Evolutionary conservation across 2,113 vertebrate genomes (phyloP).

Genomic region (Bombycilla garrulus): DNA sequence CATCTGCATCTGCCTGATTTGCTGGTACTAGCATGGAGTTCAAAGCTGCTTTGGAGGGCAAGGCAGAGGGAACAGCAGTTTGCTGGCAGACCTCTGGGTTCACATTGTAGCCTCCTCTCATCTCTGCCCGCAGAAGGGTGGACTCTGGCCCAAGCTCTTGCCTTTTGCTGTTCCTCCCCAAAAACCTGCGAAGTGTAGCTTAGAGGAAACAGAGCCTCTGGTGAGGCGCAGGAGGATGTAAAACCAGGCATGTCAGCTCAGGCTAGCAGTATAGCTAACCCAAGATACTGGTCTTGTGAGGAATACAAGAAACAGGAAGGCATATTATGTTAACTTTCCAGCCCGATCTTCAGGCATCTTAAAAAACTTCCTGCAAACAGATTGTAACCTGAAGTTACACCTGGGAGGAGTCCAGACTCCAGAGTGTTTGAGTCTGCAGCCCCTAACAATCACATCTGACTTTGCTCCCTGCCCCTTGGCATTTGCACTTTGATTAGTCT

Average conservation of each 20-base stretch:
- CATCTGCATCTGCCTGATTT: background rate
- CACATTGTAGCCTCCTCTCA: fast-evolving
- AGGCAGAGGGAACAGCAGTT: fast-evolving
- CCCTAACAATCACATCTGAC: background rate
- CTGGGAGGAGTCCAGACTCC: background rate
- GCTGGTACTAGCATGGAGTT: background rate
- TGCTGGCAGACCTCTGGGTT: background rate
- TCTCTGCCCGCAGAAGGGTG: background rate
- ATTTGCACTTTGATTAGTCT: background rate
- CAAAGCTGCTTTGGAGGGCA: background rate
- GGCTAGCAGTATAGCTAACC: background rate
- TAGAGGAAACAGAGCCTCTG: background rate
- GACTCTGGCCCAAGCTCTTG: fast-evolving
- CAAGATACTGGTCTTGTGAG: background rate
- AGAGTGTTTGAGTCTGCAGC: background rate
- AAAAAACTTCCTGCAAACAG: background rate
- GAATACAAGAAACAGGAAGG: background rate
- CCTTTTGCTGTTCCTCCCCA: background rate
- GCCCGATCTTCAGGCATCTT: background rate
- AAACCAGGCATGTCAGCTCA: background rate
- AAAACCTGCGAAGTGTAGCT: background rate
- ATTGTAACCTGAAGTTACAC: background rate
- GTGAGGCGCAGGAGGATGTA: background rate
- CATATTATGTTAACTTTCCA: background rate
- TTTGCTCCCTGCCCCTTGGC: background rate